These are phyloP conservation scores for Axis porcinus DNA, from an alignment of 2,113 vertebrate species.

Conservation along the genomic window DNA sequence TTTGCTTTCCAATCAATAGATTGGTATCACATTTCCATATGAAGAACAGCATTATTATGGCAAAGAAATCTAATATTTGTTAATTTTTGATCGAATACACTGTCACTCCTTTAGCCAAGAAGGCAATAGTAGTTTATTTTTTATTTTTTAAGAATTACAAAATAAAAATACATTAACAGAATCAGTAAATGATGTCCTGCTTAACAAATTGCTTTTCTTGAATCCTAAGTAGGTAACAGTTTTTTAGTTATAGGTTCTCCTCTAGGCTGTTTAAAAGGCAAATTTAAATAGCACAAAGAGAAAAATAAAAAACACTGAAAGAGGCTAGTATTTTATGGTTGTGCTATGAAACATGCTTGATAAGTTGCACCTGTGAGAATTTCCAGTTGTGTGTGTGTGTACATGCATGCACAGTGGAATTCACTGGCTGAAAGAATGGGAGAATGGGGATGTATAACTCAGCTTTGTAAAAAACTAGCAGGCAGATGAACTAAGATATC, in stretches of 20 bases:
- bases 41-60: not conserved
- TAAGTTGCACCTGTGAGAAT: not conserved
- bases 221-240: not conserved
- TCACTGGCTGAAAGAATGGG: not conserved
- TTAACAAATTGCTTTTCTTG: not conserved
- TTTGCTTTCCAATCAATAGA: not conserved
- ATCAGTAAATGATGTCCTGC: not conserved
- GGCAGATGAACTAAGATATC: not conserved
- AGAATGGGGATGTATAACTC: not conserved
- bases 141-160: not conserved
- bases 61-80: not conserved
- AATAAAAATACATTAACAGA: not conserved
- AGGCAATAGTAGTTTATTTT: not conserved
- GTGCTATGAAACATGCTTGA: not conserved
- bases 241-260: constrained; percentile 11
- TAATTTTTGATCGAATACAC: not conserved
- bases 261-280: not conserved
- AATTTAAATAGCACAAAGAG: not conserved
- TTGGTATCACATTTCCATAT: not conserved
- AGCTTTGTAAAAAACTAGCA: not conserved
- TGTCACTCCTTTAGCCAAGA: not conserved
- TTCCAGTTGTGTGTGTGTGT: not conserved
- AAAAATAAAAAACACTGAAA: not conserved
- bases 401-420: not conserved
- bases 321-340: not conserved